Conservation (phyloP, 1,140 invertebrate species). For the Drosophila suzukii region DNA sequence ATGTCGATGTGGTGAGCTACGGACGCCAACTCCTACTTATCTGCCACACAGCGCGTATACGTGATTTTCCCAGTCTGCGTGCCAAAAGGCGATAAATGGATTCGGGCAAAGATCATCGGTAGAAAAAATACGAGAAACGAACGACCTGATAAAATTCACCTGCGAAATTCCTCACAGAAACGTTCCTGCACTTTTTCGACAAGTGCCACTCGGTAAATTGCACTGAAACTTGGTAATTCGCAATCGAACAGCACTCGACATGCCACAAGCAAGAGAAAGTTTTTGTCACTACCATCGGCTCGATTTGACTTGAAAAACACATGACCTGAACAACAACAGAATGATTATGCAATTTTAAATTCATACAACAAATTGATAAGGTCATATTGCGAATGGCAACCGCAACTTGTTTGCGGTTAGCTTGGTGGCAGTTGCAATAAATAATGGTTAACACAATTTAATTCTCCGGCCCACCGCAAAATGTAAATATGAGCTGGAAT, state of each 20-base stretch:
- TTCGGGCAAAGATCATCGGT: conserved; percentile 28
- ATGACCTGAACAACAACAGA: conserved; percentile 3
- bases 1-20: conserved; percentile 58
- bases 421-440: conserved; percentile 17
- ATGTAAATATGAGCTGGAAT: conserved; percentile 23
- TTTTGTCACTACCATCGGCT: conserved; percentile 22
- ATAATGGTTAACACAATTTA: conserved; percentile 34
- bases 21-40: conserved; percentile 37
- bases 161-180: conserved; percentile 14
- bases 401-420: conserved; percentile 19
- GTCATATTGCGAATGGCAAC: conserved; percentile 7
- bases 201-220: conserved; percentile 28
- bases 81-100: conserved; percentile 59
- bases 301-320: conserved; percentile 9
- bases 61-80: conserved; percentile 73
- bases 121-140: conserved; percentile 2
- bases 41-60: conserved; percentile 71
- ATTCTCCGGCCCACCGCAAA: conserved; percentile 20
- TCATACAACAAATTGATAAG: conserved; percentile 9
- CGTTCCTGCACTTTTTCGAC: conserved; percentile 9
- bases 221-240: conserved; percentile 20
- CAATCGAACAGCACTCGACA: conserved; percentile 24
- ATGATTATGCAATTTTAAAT: conserved; percentile 10
- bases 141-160: conserved; percentile 17
- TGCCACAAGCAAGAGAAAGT: conserved; percentile 22